A percentile compares a stretch with the other conserved stretches of the same genome.
Conservation (phyloP, 2,797 vertebrate genomes). For the Leptoclinus maculatus region DNA sequence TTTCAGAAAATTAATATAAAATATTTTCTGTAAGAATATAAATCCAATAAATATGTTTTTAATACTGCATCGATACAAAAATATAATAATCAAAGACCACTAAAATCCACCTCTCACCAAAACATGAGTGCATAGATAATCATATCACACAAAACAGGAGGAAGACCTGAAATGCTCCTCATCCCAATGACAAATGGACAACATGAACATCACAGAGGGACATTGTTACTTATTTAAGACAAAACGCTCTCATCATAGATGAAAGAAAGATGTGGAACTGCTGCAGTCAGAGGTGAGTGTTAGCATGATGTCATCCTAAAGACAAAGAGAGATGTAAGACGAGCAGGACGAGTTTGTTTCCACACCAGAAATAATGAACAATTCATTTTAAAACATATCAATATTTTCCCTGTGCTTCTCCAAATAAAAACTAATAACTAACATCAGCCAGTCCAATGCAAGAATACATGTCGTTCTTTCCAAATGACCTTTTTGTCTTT, state of each 20-base stretch:
- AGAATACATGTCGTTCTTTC: background rate
- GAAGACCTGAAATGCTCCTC: background rate
- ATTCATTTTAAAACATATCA: background rate
- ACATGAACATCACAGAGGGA: background rate
- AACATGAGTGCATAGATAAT: constrained; percentile 65
- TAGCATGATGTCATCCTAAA: background rate
- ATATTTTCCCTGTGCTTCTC: constrained; percentile 4
- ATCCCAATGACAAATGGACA: background rate
- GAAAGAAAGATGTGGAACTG: constrained; percentile 1
- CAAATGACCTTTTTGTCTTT: background rate
- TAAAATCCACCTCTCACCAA: constrained; percentile 33
- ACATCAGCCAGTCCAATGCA: background rate
- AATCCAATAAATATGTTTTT: constrained; percentile 80
- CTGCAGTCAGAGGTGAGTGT: constrained; percentile 10
- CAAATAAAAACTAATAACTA: background rate
- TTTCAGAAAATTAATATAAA: constrained; percentile 58
- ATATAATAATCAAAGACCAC: constrained; percentile 62
- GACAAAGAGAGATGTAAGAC: constrained; percentile 18
- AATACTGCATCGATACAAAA: constrained; percentile 78
- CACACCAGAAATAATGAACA: background rate
- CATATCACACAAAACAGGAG: constrained; percentile 31
- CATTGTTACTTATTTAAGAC: constrained; percentile 14
- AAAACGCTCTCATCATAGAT: background rate
- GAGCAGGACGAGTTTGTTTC: background rate
- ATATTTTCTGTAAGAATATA: constrained; percentile 70